A percentile compares a stretch with the other conserved stretches of the same genome.
Evolutionary conservation across 2,797 vertebrate genomes (phyloP).

Genomic region (Sebastes alutus): DNA sequence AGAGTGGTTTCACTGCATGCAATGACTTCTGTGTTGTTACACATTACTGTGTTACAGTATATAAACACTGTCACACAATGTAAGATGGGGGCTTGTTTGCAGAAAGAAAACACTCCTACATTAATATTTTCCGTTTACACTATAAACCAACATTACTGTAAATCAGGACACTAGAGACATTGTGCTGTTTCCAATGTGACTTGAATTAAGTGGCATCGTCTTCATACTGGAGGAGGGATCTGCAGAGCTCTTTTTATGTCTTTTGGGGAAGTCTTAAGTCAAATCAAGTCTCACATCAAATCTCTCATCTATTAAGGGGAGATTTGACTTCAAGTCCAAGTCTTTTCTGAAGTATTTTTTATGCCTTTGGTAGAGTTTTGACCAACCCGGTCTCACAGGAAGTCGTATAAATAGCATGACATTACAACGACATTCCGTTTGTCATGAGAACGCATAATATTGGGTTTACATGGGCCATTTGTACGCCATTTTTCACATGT

Average conservation of each 20-base stretch:
- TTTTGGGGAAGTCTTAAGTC: background rate
- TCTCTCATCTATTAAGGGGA: background rate
- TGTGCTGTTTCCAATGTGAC: background rate
- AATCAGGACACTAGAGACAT: background rate
- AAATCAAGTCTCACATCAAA: background rate
- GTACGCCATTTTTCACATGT: no score
- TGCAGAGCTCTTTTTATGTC: background rate
- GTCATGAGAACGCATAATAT: no score
- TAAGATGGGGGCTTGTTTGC: conserved; percentile 8
- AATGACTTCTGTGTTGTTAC: background rate
- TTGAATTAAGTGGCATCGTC: background rate
- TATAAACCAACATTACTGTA: background rate
- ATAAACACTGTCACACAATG: conserved; percentile 22
- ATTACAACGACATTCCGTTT: no score
- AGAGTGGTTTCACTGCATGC: background rate
- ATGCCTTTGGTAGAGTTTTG: background rate
- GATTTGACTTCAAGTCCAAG: no score
- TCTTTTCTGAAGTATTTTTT: background rate
- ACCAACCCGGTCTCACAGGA: background rate
- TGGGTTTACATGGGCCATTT: no score
- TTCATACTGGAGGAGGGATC: background rate
- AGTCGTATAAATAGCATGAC: no score
- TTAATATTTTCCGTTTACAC: background rate
- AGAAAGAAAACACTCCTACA: conserved; percentile 2
- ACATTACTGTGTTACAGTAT: conserved; percentile 1